phyloP scores from a whole-genome alignment of 2,797 vertebrate species.

The Muscicapa striata region DNA sequence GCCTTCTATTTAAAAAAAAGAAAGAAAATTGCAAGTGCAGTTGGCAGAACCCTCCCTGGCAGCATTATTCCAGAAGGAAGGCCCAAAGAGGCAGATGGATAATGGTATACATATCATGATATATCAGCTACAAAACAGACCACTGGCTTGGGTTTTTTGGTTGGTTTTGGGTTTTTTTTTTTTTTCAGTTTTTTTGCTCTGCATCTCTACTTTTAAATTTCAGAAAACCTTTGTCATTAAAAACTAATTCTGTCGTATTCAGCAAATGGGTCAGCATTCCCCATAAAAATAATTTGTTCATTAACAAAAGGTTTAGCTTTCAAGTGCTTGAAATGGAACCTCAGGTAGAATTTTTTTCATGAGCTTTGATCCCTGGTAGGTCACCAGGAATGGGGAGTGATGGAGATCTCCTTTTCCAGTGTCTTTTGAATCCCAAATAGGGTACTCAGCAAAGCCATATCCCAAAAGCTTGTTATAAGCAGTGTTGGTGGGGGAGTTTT shows the following conservation, averaged over 20 bases:
- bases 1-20: neutral
- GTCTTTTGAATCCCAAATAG: neutral
- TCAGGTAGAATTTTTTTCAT: neutral
- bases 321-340: neutral
- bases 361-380: neutral
- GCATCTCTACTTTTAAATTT: neutral
- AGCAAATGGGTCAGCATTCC: neutral
- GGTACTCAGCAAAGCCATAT: neutral
- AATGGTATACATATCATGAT: neutral
- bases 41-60: neutral
- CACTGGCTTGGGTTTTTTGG: neutral
- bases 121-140: neutral
- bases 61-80: neutral
- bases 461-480: rapidly evolving
- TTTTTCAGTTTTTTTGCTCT: neutral
- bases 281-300: neutral
- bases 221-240: neutral
- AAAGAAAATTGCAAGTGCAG: neutral
- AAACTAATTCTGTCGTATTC: neutral
- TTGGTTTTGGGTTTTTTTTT: no score
- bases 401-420: neutral
- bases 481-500: neutral
- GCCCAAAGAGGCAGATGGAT: conserved; percentile 10
- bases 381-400: neutral
- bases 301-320: neutral